Conservation (phyloP, 2,888 invertebrate genomes). For the Eurois occulta region DNA sequence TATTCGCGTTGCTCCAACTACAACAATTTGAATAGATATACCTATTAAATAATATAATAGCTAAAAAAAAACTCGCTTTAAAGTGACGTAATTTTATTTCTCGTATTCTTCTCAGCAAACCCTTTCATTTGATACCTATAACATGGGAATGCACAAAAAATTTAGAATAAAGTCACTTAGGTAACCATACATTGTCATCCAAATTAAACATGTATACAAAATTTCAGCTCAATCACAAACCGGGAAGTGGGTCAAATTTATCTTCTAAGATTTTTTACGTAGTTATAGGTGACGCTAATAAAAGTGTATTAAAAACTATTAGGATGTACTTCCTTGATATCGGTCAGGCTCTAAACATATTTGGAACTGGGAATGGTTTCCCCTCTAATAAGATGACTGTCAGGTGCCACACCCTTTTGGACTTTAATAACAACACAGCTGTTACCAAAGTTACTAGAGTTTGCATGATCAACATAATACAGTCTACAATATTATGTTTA, state of each 20-base stretch:
- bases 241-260: no score
- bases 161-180: not conserved
- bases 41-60: no score
- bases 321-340: not conserved
- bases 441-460: not conserved
- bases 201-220: not conserved
- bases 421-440: not conserved
- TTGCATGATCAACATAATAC: not conserved
- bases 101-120: not conserved
- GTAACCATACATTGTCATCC: not conserved
- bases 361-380: not conserved
- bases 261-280: not conserved
- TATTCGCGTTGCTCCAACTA: no score
- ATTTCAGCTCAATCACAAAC: not conserved
- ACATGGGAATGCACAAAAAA: not conserved
- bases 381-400: not conserved
- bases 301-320: not conserved
- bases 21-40: no score
- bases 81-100: no score
- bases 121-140: no score
- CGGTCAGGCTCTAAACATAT: not conserved
- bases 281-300: not conserved
- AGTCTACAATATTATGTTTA: not conserved
- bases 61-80: no score
- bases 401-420: not conserved